These are phyloP conservation scores for Yasuhikotakia modesta DNA, from an alignment of 2,797 vertebrate genomes.

Conservation along the genomic window DNA sequence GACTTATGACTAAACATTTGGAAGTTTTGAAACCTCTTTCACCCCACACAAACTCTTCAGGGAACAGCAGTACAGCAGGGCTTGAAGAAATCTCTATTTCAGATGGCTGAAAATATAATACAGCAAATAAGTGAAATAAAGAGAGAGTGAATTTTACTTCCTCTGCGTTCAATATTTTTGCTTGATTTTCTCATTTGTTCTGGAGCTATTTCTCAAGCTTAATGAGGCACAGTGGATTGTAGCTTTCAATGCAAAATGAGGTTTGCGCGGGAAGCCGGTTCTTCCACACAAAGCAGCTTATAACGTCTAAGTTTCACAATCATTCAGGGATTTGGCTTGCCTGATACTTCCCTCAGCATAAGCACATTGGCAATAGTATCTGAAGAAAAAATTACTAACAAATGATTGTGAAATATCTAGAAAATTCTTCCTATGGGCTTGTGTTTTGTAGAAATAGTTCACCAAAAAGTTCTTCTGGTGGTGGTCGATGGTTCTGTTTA, in stretches of 20 bases:
- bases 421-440: conserved; percentile 7
- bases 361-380: conserved; percentile 39
- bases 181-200: conserved; percentile 35
- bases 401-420: conserved; percentile 20
- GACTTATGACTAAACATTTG: conserved; percentile 8
- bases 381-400: conserved; percentile 28
- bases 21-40: conserved; percentile 17
- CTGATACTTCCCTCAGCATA: conserved; percentile 25
- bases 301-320: conserved; percentile 34
- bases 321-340: conserved; percentile 31
- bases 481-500: background rate
- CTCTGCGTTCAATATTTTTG: conserved; percentile 13
- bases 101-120: conserved; percentile 10
- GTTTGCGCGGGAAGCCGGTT: background rate
- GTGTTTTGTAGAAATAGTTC: background rate
- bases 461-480: background rate
- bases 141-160: background rate
- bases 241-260: conserved; percentile 3
- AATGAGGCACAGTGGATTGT: conserved; percentile 29
- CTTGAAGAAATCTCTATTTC: conserved; percentile 35
- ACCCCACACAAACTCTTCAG: conserved; percentile 15
- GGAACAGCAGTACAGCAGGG: background rate
- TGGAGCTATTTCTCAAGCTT: conserved; percentile 18
- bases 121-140: conserved; percentile 13
- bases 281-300: conserved; percentile 34